These are phyloP conservation scores for Nibea coibor DNA, from an alignment of 2,113 vertebrate species.

Conservation along the genomic window DNA sequence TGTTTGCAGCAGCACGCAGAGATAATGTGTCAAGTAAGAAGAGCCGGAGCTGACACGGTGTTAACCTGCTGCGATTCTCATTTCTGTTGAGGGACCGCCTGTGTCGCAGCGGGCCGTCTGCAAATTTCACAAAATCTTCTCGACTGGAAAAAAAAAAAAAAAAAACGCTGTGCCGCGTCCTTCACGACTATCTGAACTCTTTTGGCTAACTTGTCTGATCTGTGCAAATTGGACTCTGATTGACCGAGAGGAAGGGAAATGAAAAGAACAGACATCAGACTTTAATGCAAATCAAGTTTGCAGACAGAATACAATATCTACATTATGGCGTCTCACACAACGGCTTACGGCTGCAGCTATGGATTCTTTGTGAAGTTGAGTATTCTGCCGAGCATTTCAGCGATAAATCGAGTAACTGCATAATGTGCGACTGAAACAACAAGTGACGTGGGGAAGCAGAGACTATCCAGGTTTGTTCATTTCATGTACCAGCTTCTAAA, in stretches of 20 bases:
- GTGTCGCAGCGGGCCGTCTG: slow-evolving; percentile 33
- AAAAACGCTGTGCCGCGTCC: slow-evolving; percentile 1
- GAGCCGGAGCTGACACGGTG: slow-evolving; percentile 40
- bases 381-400: no score
- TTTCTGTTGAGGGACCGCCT: slow-evolving; percentile 42
- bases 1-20: slow-evolving; percentile 51
- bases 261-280: slow-evolving; percentile 40
- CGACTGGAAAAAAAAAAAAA: slow-evolving; percentile 15
- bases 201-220: slow-evolving; percentile 31
- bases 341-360: no score
- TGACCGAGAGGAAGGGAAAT: slow-evolving; percentile 30
- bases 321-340: slow-evolving; percentile 3
- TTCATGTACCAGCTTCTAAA: no score
- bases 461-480: no score
- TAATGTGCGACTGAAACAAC: no score
- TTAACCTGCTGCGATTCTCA: slow-evolving; percentile 65
- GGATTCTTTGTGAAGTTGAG: no score
- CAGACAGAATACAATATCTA: background rate
- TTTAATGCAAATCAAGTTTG: slow-evolving; percentile 41
- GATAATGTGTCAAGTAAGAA: slow-evolving; percentile 62
- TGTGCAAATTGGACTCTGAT: slow-evolving; percentile 38
- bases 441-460: no score
- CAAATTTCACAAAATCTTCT: slow-evolving; percentile 35
- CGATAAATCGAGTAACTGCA: no score
- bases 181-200: slow-evolving; percentile 35